Evolutionary conservation across 2,888 invertebrate genomes (phyloP).

Genomic region (Punctoribates punctum): DNA sequence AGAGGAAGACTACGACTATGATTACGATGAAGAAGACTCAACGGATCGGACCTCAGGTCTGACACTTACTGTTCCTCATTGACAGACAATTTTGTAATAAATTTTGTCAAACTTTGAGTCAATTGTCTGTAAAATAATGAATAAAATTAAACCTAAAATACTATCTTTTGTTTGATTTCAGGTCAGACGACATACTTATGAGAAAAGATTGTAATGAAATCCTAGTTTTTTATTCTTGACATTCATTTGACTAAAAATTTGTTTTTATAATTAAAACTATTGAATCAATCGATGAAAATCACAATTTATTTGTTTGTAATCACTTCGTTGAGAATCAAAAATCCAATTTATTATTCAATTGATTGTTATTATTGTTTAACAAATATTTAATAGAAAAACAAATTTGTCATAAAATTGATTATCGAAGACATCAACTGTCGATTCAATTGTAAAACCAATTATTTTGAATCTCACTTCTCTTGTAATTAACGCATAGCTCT

Average conservation of each 20-base stretch:
- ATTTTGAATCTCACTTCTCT: conserved; percentile 5
- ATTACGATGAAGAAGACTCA: conserved; percentile 43
- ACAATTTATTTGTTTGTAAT: not conserved
- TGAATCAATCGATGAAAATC: not conserved
- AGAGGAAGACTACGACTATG: not conserved
- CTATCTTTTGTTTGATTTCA: conserved; percentile 1
- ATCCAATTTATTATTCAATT: too few species aligned
- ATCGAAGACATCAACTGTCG: too few species aligned
- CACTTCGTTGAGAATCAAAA: too few species aligned
- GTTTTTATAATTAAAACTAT: not conserved
- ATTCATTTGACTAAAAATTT: too few species aligned
- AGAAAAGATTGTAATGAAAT: not conserved
- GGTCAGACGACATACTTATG: conserved; percentile 40
- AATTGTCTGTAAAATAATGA: not conserved
- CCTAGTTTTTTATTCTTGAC: not conserved
- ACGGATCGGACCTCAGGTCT: conserved; percentile 43
- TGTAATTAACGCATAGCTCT: not conserved
- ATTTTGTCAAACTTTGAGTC: not conserved
- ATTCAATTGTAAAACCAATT: too few species aligned
- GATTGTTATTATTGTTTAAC: too few species aligned
- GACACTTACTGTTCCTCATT: conserved; percentile 24
- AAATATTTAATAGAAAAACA: too few species aligned
- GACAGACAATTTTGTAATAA: not conserved
- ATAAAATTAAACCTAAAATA: not conserved
- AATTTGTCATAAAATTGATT: too few species aligned